phyloP scores from a whole-genome alignment of 1,140 invertebrate species.

The Pomphorhynchus laevis region DNA sequence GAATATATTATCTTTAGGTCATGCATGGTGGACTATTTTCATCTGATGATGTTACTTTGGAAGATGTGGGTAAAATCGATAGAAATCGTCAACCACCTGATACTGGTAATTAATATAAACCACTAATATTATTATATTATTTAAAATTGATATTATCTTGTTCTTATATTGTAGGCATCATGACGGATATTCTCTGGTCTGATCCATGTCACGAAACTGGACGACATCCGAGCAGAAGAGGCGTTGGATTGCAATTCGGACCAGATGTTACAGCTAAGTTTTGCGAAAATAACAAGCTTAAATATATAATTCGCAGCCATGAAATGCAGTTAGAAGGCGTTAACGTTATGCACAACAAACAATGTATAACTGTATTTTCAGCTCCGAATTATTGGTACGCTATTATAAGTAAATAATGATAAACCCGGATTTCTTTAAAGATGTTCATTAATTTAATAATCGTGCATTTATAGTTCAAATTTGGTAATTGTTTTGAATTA shows the following conservation, averaged over 20 bases:
- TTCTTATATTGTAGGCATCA: slow-evolving; percentile 26
- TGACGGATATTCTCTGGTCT: slow-evolving; percentile 91
- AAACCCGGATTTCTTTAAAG: too few relatives aligned
- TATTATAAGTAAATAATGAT: too few relatives aligned
- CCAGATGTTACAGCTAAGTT: slow-evolving; percentile 23
- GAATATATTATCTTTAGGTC: slow-evolving; percentile 22
- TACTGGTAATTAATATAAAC: slow-evolving; percentile 27
- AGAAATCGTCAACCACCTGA: slow-evolving; percentile 81
- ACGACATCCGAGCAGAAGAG: slow-evolving; percentile 56
- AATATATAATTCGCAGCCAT: slow-evolving; percentile 73
- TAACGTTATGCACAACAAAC: slow-evolving; percentile 53
- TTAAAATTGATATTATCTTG: slow-evolving; percentile 5
- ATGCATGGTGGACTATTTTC: slow-evolving; percentile 80
- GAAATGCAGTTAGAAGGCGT: slow-evolving; percentile 89
- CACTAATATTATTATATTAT: neutral
- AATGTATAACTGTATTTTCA: slow-evolving; percentile 27
- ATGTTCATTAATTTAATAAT: too few relatives aligned
- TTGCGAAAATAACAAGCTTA: slow-evolving; percentile 38
- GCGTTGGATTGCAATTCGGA: slow-evolving; percentile 87
- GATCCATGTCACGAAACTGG: slow-evolving; percentile 62
- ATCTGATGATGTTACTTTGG: slow-evolving; percentile 44
- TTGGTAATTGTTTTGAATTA: too few relatives aligned
- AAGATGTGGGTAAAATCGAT: slow-evolving; percentile 49
- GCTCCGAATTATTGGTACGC: slow-evolving; percentile 99
- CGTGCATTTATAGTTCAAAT: too few relatives aligned